Conservation (phyloP, 2,888 invertebrate species). For the Parasteatoda lunata region DNA sequence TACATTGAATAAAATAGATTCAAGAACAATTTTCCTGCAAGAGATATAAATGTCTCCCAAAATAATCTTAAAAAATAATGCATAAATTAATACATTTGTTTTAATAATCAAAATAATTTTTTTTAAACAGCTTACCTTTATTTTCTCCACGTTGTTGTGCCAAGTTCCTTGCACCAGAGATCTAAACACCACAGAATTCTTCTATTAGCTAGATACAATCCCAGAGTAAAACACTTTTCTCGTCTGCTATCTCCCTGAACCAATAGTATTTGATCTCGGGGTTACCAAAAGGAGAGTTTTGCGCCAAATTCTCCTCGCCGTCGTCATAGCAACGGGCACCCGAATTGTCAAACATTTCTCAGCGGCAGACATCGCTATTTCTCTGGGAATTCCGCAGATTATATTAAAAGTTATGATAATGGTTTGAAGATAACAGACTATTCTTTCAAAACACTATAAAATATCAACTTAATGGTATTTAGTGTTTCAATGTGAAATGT, state of each 20-base stretch:
- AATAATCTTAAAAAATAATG: background rate
- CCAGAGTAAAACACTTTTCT: slow-evolving; percentile 46
- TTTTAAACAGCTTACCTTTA: slow-evolving; percentile 39
- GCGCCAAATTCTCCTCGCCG: slow-evolving; percentile 31
- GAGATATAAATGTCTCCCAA: too few relatives aligned
- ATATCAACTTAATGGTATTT: too few relatives aligned
- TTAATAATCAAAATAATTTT: background rate
- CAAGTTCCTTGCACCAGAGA: slow-evolving; percentile 39
- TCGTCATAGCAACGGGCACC: slow-evolving; percentile 30
- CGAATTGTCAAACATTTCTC: background rate
- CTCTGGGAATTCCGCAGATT: background rate
- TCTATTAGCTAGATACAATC: slow-evolving; percentile 21
- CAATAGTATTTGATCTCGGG: slow-evolving; percentile 23
- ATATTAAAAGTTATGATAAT: background rate
- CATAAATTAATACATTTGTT: too few relatives aligned
- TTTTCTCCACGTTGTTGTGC: slow-evolving; percentile 17
- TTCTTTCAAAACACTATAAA: too few relatives aligned
- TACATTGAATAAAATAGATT: too few relatives aligned
- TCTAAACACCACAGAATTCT: slow-evolving; percentile 29
- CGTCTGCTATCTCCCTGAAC: slow-evolving; percentile 17
- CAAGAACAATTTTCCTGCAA: background rate
- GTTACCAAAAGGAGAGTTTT: slow-evolving; percentile 18
- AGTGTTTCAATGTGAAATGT: too few relatives aligned
- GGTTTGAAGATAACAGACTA: too few relatives aligned
- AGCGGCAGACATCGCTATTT: background rate